Conservation (phyloP, 1,140 invertebrate genomes). For the Euschistus heros region DNA sequence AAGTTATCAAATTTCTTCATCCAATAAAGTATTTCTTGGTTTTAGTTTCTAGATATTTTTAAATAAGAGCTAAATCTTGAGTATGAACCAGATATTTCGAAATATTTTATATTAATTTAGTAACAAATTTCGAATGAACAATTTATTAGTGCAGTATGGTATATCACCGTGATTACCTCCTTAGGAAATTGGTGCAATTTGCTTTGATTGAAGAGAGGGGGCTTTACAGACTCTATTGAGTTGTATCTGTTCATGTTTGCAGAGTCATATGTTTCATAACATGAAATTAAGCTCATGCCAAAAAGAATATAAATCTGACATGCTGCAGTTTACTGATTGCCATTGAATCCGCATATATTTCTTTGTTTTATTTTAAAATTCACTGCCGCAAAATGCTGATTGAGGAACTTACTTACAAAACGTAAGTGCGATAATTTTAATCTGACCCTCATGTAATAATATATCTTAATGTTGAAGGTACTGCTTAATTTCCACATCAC, state of each 20-base stretch:
- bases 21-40: too few species aligned
- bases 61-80: too few species aligned
- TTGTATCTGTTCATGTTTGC: slow-evolving; percentile 13
- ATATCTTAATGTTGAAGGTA: too few species aligned
- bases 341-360: too few species aligned
- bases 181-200: slow-evolving; percentile 20
- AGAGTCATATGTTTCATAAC: slow-evolving; percentile 1
- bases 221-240: slow-evolving; percentile 13
- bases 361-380: neutral
- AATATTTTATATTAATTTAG: too few species aligned
- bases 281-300: neutral
- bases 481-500: slow-evolving; percentile 2
- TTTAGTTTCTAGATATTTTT: too few species aligned
- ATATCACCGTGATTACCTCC: slow-evolving; percentile 3
- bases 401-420: slow-evolving; percentile 10
- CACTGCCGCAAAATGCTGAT: neutral
- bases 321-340: too few species aligned
- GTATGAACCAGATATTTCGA: too few species aligned
- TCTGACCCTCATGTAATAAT: too few species aligned
- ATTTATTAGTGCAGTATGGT: neutral
- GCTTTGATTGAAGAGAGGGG: slow-evolving; percentile 16
- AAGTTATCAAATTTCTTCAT: too few species aligned
- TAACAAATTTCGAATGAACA: too few species aligned
- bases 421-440: slow-evolving; percentile 9
- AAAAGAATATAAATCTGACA: neutral